A percentile compares a stretch with the other conserved stretches of the same genome.
phyloP scores from a whole-genome alignment of 2,113 vertebrate genomes.

The Ophiodon elongatus region DNA sequence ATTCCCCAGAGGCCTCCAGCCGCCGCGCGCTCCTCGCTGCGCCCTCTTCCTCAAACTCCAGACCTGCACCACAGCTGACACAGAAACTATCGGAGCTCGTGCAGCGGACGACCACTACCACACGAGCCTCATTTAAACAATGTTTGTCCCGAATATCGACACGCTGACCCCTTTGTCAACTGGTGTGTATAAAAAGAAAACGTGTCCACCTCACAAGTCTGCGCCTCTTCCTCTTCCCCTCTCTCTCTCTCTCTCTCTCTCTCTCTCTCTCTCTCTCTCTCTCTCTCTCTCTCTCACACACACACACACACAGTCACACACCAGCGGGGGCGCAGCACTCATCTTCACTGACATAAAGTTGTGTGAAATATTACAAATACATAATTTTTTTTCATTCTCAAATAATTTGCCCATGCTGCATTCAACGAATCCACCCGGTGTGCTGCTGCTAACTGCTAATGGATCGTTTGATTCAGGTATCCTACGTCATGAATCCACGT shows the following conservation, averaged over 20 bases:
- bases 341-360: slow-evolving; percentile 3
- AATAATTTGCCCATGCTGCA: background rate
- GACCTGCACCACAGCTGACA: background rate
- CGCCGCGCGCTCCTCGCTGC: slow-evolving; percentile 5
- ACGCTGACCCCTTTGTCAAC: background rate
- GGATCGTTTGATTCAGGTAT: background rate
- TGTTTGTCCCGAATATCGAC: slow-evolving; percentile 21
- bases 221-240: background rate
- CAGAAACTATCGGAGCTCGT: background rate
- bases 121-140: slow-evolving; percentile 1
- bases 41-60: slow-evolving; percentile 8
- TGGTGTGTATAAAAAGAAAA: slow-evolving; percentile 21
- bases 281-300: background rate
- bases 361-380: background rate
- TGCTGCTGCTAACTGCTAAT: background rate
- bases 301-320: background rate
- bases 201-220: background rate
- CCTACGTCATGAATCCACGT: background rate
- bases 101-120: background rate
- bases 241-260: background rate
- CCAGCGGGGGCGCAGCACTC: background rate
- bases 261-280: background rate
- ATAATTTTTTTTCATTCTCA: background rate
- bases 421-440: background rate
- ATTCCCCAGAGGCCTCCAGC: slow-evolving; percentile 43